Percentiles rank a stretch among this genome's conserved stretches.
Conservation (phyloP, 2,888 invertebrate species). For the Sclerodermus sp. region DNA sequence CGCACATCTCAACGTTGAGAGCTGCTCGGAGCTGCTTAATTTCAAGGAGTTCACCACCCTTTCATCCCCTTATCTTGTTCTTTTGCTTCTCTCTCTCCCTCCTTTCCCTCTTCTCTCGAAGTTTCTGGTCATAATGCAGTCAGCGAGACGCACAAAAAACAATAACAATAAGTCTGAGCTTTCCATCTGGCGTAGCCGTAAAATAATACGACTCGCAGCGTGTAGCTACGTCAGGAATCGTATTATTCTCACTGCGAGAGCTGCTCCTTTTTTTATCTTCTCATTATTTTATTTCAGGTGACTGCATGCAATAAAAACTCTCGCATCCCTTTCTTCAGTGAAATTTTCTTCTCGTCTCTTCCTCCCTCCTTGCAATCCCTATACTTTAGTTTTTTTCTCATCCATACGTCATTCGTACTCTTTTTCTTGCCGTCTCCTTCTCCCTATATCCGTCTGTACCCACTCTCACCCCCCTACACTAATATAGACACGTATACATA, state of each 20-base stretch:
- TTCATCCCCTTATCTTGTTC: too few species aligned
- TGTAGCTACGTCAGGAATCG: constrained; percentile 7
- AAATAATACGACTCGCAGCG: constrained; percentile 14
- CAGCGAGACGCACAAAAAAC: constrained; percentile 12
- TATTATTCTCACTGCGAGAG: constrained; percentile 17
- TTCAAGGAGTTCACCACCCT: too few species aligned
- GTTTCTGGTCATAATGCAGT: neutral
- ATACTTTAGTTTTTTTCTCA: constrained; percentile 5
- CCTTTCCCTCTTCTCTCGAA: too few species aligned
- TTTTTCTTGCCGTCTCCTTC: neutral
- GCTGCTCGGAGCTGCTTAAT: too few species aligned
- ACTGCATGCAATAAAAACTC: constrained; percentile 29
- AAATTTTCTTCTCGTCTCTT: constrained; percentile 6
- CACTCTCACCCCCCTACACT: neutral
- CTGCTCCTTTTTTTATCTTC: constrained; percentile 21
- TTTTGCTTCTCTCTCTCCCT: too few species aligned
- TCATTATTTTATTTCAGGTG: constrained; percentile 41
- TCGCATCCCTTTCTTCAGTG: constrained; percentile 8
- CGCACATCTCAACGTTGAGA: too few species aligned
- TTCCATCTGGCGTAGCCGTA: constrained; percentile 13
- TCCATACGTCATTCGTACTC: neutral
- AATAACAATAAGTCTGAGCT: constrained; percentile 9
- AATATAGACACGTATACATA: too few species aligned
- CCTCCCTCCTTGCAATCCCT: neutral
- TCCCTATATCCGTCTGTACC: neutral